Evolutionary conservation across 2,113 vertebrate species (phyloP).

Genomic region (Scolopax mira): DNA sequence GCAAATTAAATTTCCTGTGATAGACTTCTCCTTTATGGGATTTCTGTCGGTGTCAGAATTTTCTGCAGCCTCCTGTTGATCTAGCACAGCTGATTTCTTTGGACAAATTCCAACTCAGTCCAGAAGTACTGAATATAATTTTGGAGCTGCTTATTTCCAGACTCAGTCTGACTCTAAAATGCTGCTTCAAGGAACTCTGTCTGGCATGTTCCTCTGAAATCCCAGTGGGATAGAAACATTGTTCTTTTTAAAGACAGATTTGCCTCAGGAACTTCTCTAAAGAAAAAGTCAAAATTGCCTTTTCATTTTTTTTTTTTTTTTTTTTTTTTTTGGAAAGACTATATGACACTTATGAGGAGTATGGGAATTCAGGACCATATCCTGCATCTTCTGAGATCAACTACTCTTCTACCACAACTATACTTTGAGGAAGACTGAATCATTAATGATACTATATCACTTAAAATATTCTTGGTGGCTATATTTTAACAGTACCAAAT

Average conservation of each 20-base stretch:
- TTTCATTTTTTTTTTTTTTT: neutral
- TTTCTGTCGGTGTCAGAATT: neutral
- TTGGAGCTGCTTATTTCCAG: conserved; percentile 40
- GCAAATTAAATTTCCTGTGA: neutral
- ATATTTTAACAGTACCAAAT: neutral
- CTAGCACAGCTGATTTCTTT: conserved; percentile 43
- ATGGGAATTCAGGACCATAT: neutral
- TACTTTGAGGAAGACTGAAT: neutral
- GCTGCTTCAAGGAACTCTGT: conserved; percentile 34
- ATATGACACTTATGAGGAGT: neutral
- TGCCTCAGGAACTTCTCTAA: conserved; percentile 1
- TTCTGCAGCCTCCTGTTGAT: conserved; percentile 18
- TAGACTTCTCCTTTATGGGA: neutral
- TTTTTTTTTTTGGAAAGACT: neutral
- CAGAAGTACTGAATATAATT: conserved; percentile 24
- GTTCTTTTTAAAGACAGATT: conserved; percentile 8
- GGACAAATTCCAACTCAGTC: conserved; percentile 18
- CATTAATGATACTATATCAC: neutral
- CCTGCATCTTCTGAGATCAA: neutral
- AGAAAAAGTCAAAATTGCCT: neutral
- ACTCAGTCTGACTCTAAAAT: neutral
- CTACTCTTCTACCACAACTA: neutral
- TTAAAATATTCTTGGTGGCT: neutral
- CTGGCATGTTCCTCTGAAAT: conserved; percentile 30
- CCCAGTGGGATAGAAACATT: neutral